Percentiles rank a stretch among this genome's conserved stretches.
These are phyloP conservation scores for Gephyroberyx darwinii DNA, from an alignment of 2,797 vertebrate genomes.

Conservation along the genomic window DNA sequence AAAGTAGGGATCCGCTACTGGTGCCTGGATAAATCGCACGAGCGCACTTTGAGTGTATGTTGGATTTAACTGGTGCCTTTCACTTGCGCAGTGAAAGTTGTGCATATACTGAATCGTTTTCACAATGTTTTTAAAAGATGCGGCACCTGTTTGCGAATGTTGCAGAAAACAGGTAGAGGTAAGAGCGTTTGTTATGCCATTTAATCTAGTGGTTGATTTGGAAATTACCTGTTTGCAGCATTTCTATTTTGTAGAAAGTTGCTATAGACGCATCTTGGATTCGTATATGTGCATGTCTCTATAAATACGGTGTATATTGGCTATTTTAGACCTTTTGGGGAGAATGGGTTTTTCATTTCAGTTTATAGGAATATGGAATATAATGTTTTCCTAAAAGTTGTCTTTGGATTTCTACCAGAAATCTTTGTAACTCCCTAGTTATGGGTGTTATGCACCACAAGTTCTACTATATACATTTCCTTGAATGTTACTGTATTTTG, in stretches of 20 bases:
- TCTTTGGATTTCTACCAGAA: neutral
- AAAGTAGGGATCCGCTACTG: neutral
- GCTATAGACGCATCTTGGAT: neutral
- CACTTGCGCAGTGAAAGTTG: constrained; percentile 28
- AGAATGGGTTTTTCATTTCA: neutral
- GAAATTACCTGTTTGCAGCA: neutral
- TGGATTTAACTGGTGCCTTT: constrained; percentile 45
- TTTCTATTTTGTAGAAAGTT: neutral
- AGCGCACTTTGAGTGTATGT: constrained; percentile 23
- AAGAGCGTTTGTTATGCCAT: constrained; percentile 35
- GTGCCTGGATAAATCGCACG: constrained; percentile 13
- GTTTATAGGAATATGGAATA: no score
- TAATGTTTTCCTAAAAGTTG: neutral
- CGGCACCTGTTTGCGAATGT: constrained; percentile 81
- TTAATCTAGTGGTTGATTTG: neutral
- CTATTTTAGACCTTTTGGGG: neutral
- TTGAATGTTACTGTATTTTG: neutral
- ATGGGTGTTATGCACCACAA: neutral
- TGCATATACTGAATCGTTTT: constrained; percentile 31
- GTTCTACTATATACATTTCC: constrained; percentile 11
- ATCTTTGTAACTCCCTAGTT: neutral
- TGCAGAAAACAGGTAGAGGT: constrained; percentile 80
- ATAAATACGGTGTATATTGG: neutral
- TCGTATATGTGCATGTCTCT: neutral
- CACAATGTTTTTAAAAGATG: constrained; percentile 80